Evolutionary conservation across 2,888 invertebrate species (phyloP), one percentile per base, ranked within the genome.

Genomic region (Phortica magna): DNA sequence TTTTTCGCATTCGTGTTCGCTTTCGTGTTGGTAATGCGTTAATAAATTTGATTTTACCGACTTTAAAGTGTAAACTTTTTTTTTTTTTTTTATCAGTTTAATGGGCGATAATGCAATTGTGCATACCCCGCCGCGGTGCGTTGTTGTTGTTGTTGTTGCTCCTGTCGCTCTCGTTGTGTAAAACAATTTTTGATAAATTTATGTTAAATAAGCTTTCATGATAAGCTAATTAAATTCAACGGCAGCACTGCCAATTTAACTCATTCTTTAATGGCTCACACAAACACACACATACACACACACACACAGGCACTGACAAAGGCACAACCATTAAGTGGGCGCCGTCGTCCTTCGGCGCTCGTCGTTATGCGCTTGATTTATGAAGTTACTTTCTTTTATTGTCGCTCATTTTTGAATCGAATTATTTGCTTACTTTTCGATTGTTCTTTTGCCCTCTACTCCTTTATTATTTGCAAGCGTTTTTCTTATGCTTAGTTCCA

Each of bases 191-290:
- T 85, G 85, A 85, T 85, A 85, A 88, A 85, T 85, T 85, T 85
- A 88, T 85, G 88, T 81, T 87, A 84, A 85, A 85, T 85, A 88
- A 87, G 88, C 85, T 85, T 85, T 88, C 88, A 88, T 88, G 88
- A 85, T 85, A 85, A 85, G 85, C 85, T 85, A 88, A 85, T 85
- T 85, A 88, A 88, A 88, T 85, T 85, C 88, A 85, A 88, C 88
- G 87, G 88, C 87, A 42, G 42, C 17, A n/a, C 7, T 19, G 19
- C n/a, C 9, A 9, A 19, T 61, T 61, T n/a, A n/a, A 2, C 19
- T 61, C 61, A 61, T 61, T n/a, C 61, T 19, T 7, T 19, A 19
- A n/a, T 19, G 61, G 9, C 9, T 10, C 61, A 9, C n/a, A 19
- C 19, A 9, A 10, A 4, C 12, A n/a, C 31, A 64, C 10, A 64